These are phyloP conservation scores for Ellobium chinense DNA, from an alignment of 2,888 invertebrate genomes.

Conservation along the genomic window DNA sequence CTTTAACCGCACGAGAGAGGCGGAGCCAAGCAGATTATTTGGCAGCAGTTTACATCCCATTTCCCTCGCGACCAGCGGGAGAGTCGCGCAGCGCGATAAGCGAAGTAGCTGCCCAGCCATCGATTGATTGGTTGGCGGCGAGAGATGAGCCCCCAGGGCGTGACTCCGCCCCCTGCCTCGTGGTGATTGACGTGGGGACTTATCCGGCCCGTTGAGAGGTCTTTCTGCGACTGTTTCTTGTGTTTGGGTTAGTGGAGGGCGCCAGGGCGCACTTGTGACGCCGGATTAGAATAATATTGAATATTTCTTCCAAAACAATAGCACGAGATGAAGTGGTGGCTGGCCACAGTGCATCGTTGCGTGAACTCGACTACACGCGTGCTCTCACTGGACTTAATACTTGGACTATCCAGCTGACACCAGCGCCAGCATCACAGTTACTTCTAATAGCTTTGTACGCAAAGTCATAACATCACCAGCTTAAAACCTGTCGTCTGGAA, in stretches of 20 bases:
- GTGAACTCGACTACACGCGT: neutral
- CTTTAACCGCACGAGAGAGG: constrained; percentile 9
- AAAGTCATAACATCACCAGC: too few species aligned
- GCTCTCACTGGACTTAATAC: too few species aligned
- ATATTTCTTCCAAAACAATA: neutral
- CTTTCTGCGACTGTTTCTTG: neutral
- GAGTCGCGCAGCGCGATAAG: neutral
- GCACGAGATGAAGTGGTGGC: neutral
- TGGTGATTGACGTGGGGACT: neutral
- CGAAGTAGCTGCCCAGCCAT: neutral
- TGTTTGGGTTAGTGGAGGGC: neutral
- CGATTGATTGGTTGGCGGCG: neutral
- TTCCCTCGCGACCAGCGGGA: constrained; percentile 21
- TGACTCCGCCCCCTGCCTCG: neutral
- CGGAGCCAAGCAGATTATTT: constrained; percentile 28
- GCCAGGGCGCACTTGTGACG: neutral
- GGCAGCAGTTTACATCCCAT: constrained; percentile 17
- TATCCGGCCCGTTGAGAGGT: neutral
- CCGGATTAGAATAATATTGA: constrained; percentile 16
- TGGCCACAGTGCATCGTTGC: neutral
- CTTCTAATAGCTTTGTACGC: too few species aligned
- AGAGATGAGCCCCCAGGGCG: neutral
- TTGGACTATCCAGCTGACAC: too few species aligned
- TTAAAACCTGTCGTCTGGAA: too few species aligned
- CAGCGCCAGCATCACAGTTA: too few species aligned